Percentiles rank a stretch among this genome's conserved stretches.
Evolutionary conservation across 2,113 vertebrate genomes (phyloP).

Genomic region (Callipepla squamata): DNA sequence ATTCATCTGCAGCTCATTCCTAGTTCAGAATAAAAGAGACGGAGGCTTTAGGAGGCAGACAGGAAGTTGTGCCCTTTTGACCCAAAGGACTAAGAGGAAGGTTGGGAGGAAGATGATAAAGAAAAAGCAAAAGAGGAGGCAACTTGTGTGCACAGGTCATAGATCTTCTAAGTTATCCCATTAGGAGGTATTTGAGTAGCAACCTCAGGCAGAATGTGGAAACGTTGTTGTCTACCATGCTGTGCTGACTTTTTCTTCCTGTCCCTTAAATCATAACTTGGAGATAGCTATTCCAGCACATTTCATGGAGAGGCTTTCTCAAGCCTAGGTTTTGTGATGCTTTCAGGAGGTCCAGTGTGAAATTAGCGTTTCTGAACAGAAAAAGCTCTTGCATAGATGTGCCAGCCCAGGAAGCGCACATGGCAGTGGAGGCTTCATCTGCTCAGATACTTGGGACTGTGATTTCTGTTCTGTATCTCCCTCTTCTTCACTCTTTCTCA

Average conservation of each 20-base stretch:
- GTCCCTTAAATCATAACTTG: background rate
- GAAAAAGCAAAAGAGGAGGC: slow-evolving; percentile 47
- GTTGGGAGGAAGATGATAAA: slow-evolving; percentile 74
- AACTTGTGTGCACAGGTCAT: background rate
- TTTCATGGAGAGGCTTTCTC: background rate
- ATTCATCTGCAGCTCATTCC: slow-evolving; percentile 30
- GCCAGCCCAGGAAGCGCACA: background rate
- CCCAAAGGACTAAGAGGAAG: slow-evolving; percentile 70
- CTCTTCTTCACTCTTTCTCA: background rate
- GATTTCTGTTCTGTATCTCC: background rate
- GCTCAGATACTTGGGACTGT: background rate
- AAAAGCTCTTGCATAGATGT: background rate
- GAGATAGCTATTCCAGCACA: background rate
- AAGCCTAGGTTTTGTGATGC: background rate
- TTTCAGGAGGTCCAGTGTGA: background rate
- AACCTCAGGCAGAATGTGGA: background rate
- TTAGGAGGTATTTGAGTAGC: slow-evolving; percentile 11
- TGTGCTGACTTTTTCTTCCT: background rate
- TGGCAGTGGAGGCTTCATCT: background rate
- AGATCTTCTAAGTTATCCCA: background rate
- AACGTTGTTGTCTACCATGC: background rate
- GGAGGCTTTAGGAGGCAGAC: slow-evolving; percentile 58
- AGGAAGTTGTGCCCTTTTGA: slow-evolving; percentile 76
- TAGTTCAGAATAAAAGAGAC: slow-evolving; percentile 59
- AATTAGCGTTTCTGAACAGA: background rate